Percentiles rank a stretch among this genome's conserved stretches.
Conservation (phyloP, 1,140 invertebrate species). For the Lysiphlebus fabarum region DNA sequence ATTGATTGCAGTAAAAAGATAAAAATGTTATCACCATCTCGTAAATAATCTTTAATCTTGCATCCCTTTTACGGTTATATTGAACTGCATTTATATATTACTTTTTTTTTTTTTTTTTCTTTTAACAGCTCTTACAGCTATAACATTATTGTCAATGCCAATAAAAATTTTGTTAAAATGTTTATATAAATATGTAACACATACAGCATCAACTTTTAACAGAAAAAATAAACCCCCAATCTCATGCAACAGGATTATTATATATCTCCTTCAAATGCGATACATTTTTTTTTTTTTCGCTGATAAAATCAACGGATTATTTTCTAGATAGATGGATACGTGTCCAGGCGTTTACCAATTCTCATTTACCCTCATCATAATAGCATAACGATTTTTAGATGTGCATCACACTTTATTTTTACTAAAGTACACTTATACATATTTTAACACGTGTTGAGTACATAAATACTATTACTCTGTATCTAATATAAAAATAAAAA, state of each 20-base stretch:
- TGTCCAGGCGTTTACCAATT: slow-evolving; percentile 5
- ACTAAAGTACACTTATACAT: no score
- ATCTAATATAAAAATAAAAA: no score
- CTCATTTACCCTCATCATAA: not conserved
- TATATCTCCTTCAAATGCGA: not conserved
- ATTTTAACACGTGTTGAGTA: no score
- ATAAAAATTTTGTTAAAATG: no score
- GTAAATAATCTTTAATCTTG: slow-evolving; percentile 54
- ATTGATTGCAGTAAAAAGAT: slow-evolving; percentile 49
- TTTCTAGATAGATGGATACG: slow-evolving; percentile 51
- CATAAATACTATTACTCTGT: no score
- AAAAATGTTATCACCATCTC: slow-evolving; percentile 54
- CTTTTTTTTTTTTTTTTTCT: no score
- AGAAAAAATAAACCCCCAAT: no score
- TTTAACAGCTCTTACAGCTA: no score
- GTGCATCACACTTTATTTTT: not conserved
- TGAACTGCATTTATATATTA: slow-evolving; percentile 12
- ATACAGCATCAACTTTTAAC: slow-evolving; percentile 23
- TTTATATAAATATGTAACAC: no score
- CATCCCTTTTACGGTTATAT: slow-evolving; percentile 15
- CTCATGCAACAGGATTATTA: no score
- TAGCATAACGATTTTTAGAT: no score
- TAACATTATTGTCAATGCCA: slow-evolving; percentile 1
- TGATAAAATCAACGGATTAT: slow-evolving; percentile 53
- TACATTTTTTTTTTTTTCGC: slow-evolving; percentile 27